Base-by-base conservation (phyloP, 2,113 vertebrate genomes). In the Mormoops blainvillei region DNA sequence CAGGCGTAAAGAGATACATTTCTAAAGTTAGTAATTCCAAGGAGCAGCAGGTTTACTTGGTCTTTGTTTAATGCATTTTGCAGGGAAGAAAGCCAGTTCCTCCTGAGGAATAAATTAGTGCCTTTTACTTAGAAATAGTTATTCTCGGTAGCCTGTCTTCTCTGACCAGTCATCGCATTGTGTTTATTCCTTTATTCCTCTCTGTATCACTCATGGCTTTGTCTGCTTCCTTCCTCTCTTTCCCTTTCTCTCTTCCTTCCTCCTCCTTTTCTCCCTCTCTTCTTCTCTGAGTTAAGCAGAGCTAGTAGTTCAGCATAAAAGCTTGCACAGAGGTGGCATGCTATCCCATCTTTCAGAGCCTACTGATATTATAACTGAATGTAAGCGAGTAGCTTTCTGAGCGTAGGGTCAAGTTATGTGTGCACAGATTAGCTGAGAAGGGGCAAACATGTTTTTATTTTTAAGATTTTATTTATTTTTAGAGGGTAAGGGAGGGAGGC, bases 11-110 rank as follows among this genome's bases (percentile, higher is more conserved):
- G 74, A 28, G 70, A 82, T 31, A 24, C 15, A 70, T 83, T 73
- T 10, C 20, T 41, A 48, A 41, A 82, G 90, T 52, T 80, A 12
- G 33, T n/a, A 41, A 38, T 77, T 84, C 36, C 18, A 26, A 38
- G 56, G 45, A 94, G 45, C 36, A 38, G 67, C 54, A 81, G 45
- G 15, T 92, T 83, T 81, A 24, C n/a, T 78, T 87, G 33, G 33
- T 94, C 52, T 93, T 85, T 89, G 78, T 87, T 96, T 67, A 56
- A 31, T 86, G n/a, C 26, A 71, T 89, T 89, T 87, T 82, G 82
- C 3, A 86, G 48, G 16, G n/a, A 58, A 73, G 61, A 68, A 95
- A 94, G 33, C 9, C 45, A 56, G 45, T 91, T 97, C 24, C 63
- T 91, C 36, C 54, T 77, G 36, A 74, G 41, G 58, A 73, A 33